Percentiles rank a stretch among this genome's conserved stretches.
phyloP scores from a whole-genome alignment of 2,113 vertebrate genomes.

The Myodes glareolus region DNA sequence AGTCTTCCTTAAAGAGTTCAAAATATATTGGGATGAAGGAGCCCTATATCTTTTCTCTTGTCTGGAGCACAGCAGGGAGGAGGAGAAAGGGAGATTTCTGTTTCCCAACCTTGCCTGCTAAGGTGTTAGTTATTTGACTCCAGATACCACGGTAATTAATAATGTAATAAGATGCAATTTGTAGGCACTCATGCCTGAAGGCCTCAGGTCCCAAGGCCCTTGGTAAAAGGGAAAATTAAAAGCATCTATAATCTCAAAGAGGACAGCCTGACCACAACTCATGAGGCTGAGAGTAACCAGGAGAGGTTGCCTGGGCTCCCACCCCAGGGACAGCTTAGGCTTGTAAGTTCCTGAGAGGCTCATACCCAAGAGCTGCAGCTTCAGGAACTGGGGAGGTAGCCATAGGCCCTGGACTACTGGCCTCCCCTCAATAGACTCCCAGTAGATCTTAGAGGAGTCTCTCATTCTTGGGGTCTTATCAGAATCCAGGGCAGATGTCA shows the following conservation, averaged over 20 bases:
- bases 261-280: neutral
- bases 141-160: constrained; percentile 73
- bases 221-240: constrained; percentile 73
- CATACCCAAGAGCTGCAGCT: neutral
- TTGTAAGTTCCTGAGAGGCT: neutral
- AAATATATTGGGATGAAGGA: neutral
- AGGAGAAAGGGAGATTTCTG: constrained; percentile 2
- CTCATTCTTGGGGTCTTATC: neutral
- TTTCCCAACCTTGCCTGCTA: constrained; percentile 34
- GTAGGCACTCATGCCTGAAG: constrained; percentile 71
- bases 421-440: neutral
- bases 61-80: neutral
- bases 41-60: neutral
- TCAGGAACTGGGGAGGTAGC: fast-evolving
- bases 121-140: constrained; percentile 67
- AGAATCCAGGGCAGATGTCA: neutral
- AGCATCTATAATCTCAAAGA: constrained; percentile 70
- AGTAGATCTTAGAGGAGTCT: neutral
- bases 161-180: constrained; percentile 77
- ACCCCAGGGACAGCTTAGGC: neutral
- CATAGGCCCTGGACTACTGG: fast-evolving
- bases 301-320: neutral
- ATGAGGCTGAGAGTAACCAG: neutral
- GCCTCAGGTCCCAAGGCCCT: constrained; percentile 64
- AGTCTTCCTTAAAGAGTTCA: constrained; percentile 11